Evolutionary conservation across 2,113 vertebrate genomes (phyloP), one percentile per base, ranked within the genome.

Genomic region (Rhea pennata): DNA sequence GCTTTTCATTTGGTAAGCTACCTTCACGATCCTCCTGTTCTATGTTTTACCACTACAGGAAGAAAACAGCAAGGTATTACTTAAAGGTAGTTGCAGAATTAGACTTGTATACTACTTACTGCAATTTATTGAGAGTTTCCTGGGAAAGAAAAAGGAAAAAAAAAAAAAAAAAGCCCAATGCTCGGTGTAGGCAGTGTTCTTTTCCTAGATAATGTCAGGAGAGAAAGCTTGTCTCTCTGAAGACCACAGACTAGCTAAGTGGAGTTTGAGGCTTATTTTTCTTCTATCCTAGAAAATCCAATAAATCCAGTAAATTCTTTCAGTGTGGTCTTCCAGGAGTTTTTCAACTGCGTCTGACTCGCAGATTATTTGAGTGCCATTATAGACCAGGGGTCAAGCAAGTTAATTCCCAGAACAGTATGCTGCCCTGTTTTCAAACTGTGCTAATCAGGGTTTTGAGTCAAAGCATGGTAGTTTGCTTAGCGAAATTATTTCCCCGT

Each of bases 281-380:
- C 88, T 96, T 96, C 97, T 94, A 97, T 96, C 95, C 86, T 88
- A 82, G 84, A 94, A 97, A 96, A 97, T 96, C 97, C 91, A 90
- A 85, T 97, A 97, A 97, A 96, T 88, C 96, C 95, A 93, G 93
- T 95, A 94, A 97, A 96, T 96, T 97, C 94, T 95, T 97, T 96
- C 93, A 94, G 92, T 95, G 93, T 95, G 94, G 93, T 94, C 96
- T 97, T 97, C 97, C 95, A 95, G 90, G 88, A 90, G 97, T 95
- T 95, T 96, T 97, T 97, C 91, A 89, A 51, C 90, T 95, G 93
- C 4, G 46, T 91, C 97, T 96, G 93, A 96, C 97, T 96, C 87
- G 5, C 92, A 97, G 96, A 95, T 97, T 93, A 97, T 96, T 97
- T 88, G 91, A 97, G 87, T 95, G 96, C 96, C 88, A 39, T 96